Evolutionary conservation across 23 tunicate genomes (phyloP).

Genomic region (Oikopleura albicans): DNA sequence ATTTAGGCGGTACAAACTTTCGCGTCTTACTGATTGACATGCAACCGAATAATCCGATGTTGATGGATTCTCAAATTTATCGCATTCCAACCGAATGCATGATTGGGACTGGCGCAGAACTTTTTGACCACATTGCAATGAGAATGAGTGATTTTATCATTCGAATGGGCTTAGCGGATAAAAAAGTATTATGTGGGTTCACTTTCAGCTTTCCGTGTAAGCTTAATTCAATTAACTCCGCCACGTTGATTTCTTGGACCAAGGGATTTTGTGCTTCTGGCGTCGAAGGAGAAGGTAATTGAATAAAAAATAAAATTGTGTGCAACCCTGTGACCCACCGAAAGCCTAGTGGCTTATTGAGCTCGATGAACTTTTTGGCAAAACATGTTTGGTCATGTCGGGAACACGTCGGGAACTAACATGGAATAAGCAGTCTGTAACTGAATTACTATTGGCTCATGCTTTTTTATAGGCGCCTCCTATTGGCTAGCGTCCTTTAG

Average conservation of each 20-base stretch:
- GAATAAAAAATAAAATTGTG: too few species aligned
- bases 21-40: slow-evolving; percentile 46
- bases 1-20: slow-evolving; percentile 89
- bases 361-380: too few species aligned
- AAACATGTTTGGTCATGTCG: too few species aligned
- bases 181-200: slow-evolving; percentile 60
- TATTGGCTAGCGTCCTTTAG: too few species aligned
- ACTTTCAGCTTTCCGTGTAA: slow-evolving; percentile 87
- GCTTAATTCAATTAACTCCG: slow-evolving; percentile 49
- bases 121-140: slow-evolving; percentile 77
- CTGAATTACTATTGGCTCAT: too few species aligned
- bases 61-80: slow-evolving; percentile 93
- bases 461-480: too few species aligned
- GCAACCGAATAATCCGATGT: slow-evolving; percentile 20
- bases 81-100: slow-evolving; percentile 53
- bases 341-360: too few species aligned
- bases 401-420: too few species aligned
- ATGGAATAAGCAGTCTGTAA: too few species aligned
- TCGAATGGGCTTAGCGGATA: slow-evolving; percentile 26
- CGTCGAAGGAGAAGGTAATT: slow-evolving; percentile 82
- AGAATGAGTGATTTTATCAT: slow-evolving; percentile 79
- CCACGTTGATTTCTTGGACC: slow-evolving; percentile 70
- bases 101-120: slow-evolving; percentile 61
- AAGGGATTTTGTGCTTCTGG: slow-evolving; percentile 75
- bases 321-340: too few species aligned